A percentile compares a stretch with the other conserved stretches of the same genome.
Evolutionary conservation across 1,140 invertebrate genomes (phyloP).

Genomic region (Eulimnadia texana): DNA sequence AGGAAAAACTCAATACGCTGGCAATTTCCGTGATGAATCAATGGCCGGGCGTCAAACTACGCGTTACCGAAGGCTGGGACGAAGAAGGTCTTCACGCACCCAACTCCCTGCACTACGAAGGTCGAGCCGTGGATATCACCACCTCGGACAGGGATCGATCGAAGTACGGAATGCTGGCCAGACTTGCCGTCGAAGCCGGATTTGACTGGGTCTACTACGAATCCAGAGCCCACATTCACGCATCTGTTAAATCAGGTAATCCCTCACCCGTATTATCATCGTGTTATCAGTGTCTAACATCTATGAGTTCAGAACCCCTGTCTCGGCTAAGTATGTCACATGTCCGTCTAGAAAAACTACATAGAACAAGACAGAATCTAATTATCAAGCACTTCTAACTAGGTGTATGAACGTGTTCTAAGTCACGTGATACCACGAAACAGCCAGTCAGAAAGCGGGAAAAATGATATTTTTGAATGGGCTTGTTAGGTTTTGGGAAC

Average conservation of each 20-base stretch:
- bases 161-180: constrained; percentile 88
- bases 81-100: constrained; percentile 63
- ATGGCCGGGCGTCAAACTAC: constrained; percentile 82
- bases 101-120: constrained; percentile 87
- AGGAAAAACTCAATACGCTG: constrained; percentile 84
- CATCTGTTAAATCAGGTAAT: constrained; percentile 93
- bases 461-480: not conserved
- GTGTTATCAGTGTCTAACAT: not conserved
- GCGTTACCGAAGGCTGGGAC: constrained; percentile 89
- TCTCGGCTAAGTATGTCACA: not conserved
- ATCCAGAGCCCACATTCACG: constrained; percentile 84
- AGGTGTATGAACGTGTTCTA: too few relatives aligned
- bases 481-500: not conserved
- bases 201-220: constrained; percentile 99
- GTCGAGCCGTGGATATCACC: constrained; percentile 85
- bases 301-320: not conserved
- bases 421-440: too few relatives aligned
- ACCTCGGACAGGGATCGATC: constrained; percentile 81
- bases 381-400: not conserved
- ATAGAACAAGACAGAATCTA: not conserved
- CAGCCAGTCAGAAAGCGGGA: not conserved
- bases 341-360: not conserved
- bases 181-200: constrained; percentile 88
- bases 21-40: constrained; percentile 95
- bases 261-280: constrained; percentile 15